phyloP scores from a whole-genome alignment of 2,888 invertebrate genomes.

The Calameuta pallipes region DNA sequence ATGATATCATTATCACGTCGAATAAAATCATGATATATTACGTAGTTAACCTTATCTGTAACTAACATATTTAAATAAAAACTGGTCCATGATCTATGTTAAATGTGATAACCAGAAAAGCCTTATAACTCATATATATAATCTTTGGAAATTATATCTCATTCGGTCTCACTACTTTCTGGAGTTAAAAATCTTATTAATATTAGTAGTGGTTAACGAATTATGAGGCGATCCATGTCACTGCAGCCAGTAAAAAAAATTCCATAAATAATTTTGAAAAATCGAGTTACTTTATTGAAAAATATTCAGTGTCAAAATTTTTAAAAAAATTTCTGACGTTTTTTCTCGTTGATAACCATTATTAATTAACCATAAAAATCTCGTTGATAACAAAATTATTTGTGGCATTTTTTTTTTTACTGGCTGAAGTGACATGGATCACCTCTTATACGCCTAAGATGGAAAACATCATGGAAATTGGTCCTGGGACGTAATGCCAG shows the following conservation, averaged over 20 bases:
- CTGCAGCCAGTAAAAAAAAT: too few relatives aligned
- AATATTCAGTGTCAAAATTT: too few relatives aligned
- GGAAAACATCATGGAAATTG: neutral
- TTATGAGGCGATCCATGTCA: too few relatives aligned
- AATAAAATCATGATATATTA: slow-evolving; percentile 8
- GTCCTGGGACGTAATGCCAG: neutral
- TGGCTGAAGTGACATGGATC: too few relatives aligned
- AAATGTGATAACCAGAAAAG: neutral
- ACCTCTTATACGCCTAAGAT: neutral
- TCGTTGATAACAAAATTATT: too few relatives aligned
- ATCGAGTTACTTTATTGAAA: too few relatives aligned
- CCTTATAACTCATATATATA: neutral
- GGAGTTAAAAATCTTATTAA: neutral
- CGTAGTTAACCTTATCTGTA: neutral
- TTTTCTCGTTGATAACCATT: too few relatives aligned
- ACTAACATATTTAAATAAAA: neutral
- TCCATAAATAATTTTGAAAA: too few relatives aligned
- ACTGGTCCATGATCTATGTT: neutral
- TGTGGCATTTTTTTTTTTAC: too few relatives aligned
- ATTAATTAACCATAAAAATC: too few relatives aligned
- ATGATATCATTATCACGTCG: slow-evolving; percentile 20
- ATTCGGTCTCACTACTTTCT: neutral
- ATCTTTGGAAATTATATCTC: neutral
- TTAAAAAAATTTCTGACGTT: too few relatives aligned
- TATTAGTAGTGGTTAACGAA: neutral